These are phyloP conservation scores for Sylvia borin DNA, from an alignment of 2,797 vertebrate species.

Conservation along the genomic window DNA sequence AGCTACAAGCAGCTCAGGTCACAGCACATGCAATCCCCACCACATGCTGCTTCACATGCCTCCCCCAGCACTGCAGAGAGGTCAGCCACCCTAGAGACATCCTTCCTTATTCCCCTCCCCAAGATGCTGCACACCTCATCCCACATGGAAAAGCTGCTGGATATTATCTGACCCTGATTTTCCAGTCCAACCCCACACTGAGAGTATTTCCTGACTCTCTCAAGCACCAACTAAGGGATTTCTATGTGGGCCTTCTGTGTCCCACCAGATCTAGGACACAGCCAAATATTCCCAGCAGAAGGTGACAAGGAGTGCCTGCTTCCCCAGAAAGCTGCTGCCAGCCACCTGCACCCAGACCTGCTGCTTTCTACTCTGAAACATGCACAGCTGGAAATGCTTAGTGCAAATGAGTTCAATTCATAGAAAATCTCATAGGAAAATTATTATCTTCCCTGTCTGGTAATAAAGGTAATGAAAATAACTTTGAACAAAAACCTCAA, in stretches of 20 bases:
- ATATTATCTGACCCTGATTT: background rate
- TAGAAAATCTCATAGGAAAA: background rate
- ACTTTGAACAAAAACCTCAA: background rate
- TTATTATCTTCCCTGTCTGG: background rate
- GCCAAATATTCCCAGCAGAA: background rate
- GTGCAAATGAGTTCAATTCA: background rate
- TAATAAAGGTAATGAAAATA: background rate
- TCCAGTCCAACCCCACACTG: background rate
- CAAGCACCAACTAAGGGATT: background rate
- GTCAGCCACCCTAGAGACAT: background rate
- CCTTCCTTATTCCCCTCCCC: background rate
- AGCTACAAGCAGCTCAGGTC: background rate
- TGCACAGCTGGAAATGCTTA: background rate
- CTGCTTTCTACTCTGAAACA: background rate
- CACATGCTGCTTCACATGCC: background rate
- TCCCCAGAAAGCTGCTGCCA: background rate
- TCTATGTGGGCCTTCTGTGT: background rate
- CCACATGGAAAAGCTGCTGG: background rate
- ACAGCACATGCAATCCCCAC: background rate
- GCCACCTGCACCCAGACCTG: background rate
- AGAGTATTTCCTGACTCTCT: background rate
- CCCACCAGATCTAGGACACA: background rate
- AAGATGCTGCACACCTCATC: background rate
- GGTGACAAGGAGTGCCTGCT: accelerated
- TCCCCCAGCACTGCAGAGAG: background rate